These are phyloP conservation scores for Tetraodon nigroviridis DNA, from an alignment of 2,113 vertebrate species.

Conservation along the genomic window DNA sequence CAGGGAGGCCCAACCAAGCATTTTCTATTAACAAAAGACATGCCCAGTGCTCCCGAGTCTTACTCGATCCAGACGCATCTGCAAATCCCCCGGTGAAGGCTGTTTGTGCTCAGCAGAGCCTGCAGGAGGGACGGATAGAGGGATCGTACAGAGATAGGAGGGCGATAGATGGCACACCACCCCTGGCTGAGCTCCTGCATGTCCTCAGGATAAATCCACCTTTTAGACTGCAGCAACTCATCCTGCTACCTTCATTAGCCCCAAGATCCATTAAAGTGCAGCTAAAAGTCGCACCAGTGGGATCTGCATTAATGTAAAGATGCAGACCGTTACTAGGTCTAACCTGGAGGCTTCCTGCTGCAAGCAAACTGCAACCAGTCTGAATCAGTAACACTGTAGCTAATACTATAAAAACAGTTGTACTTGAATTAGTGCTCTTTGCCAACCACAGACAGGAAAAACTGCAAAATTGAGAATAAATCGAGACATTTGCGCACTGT, in stretches of 20 bases:
- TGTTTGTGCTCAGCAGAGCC: slow-evolving; percentile 71
- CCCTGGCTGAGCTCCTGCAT: slow-evolving; percentile 10
- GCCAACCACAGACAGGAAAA: no score
- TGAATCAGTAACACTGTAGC: no score
- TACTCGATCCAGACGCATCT: slow-evolving; percentile 65
- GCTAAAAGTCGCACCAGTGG: no score
- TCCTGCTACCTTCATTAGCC: slow-evolving; percentile 12
- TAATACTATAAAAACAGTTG: no score
- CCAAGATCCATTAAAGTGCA: slow-evolving; percentile 9
- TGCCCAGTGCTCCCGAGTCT: slow-evolving; percentile 62
- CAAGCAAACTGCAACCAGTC: no score
- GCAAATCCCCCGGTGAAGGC: slow-evolving; percentile 68
- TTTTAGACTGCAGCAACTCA: slow-evolving; percentile 16
- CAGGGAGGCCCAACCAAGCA: slow-evolving; percentile 65
- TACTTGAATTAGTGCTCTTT: no score
- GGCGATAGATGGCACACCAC: not conserved
- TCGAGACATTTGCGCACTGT: no score
- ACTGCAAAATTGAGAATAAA: no score
- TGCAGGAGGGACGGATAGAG: slow-evolving; percentile 43
- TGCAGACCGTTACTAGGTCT: no score
- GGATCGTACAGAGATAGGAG: slow-evolving; percentile 19
- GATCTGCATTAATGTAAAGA: no score
- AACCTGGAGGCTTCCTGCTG: no score
- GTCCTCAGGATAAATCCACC: slow-evolving; percentile 15
- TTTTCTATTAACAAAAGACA: slow-evolving; percentile 75